phyloP scores from a whole-genome alignment of 2,797 vertebrate genomes.

The Danio kyathit region DNA sequence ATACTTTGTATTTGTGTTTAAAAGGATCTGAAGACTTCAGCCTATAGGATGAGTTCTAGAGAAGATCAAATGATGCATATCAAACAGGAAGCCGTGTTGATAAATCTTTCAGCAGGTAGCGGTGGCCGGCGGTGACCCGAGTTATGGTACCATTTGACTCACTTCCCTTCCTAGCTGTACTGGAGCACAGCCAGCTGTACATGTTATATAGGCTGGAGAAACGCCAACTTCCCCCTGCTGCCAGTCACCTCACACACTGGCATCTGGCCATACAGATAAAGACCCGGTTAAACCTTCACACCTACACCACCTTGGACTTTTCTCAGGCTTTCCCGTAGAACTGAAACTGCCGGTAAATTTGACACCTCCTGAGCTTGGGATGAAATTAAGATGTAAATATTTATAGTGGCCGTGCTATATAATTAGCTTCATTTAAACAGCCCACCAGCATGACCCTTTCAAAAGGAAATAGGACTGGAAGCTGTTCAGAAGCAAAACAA shows the following conservation, averaged over 20 bases:
- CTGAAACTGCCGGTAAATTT: not conserved
- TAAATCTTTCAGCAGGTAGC: constrained; percentile 77
- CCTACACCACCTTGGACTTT: not conserved
- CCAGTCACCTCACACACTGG: constrained; percentile 59
- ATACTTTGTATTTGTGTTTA: not conserved
- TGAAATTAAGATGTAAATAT: constrained; percentile 11
- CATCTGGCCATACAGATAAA: constrained; percentile 46
- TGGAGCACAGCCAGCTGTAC: constrained; percentile 77
- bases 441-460: not conserved
- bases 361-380: not conserved
- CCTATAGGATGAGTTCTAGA: not conserved
- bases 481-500: constrained; percentile 10
- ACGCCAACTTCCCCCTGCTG: constrained; percentile 65
- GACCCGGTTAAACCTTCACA: constrained; percentile 4
- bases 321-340: not conserved
- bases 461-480: not conserved
- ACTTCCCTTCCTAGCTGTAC: constrained; percentile 72
- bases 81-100: constrained; percentile 67
- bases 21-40: not conserved
- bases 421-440: constrained; percentile 4
- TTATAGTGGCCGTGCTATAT: not conserved
- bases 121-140: constrained; percentile 66
- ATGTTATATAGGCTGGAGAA: constrained; percentile 77
- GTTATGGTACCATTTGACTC: constrained; percentile 75
- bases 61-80: constrained; percentile 65